These are phyloP conservation scores for Hyperopisus bebe DNA, from an alignment of 2,113 vertebrate species.

Conservation along the genomic window DNA sequence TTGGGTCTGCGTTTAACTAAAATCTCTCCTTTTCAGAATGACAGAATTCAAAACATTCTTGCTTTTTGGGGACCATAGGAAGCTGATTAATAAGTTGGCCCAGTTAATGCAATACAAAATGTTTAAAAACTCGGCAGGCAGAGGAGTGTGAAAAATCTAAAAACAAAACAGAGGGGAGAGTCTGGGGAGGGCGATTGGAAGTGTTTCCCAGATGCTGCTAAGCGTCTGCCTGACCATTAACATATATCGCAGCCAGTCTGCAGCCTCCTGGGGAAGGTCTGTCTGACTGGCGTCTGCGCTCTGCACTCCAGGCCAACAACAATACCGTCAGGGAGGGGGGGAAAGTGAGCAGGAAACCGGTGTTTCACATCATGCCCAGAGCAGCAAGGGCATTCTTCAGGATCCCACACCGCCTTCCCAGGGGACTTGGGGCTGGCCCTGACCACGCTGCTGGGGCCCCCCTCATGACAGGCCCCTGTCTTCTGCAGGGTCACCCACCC, in stretches of 20 bases:
- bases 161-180: background rate
- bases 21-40: background rate
- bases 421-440: slow-evolving; percentile 20
- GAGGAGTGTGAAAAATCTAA: background rate
- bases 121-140: background rate
- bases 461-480: background rate
- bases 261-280: background rate
- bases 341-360: slow-evolving; percentile 53
- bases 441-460: background rate
- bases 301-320: slow-evolving; percentile 45
- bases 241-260: slow-evolving; percentile 19
- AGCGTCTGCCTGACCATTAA: background rate
- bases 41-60: background rate
- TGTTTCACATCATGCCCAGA: slow-evolving; percentile 34
- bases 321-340: slow-evolving; percentile 47
- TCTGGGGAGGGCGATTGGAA: background rate
- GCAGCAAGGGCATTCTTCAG: slow-evolving; percentile 26
- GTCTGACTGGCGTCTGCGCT: slow-evolving; percentile 28
- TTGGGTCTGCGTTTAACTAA: background rate
- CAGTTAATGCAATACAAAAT: background rate
- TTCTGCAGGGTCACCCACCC: background rate
- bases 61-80: background rate
- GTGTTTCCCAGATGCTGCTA: slow-evolving; percentile 13
- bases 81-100: background rate
- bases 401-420: slow-evolving; percentile 35